Evolutionary conservation across 30 jellyfish, hydroid and myxozoan species (phyloP), one percentile per base, ranked within the genome.

Genomic region (Turritopsis dohrnii): DNA sequence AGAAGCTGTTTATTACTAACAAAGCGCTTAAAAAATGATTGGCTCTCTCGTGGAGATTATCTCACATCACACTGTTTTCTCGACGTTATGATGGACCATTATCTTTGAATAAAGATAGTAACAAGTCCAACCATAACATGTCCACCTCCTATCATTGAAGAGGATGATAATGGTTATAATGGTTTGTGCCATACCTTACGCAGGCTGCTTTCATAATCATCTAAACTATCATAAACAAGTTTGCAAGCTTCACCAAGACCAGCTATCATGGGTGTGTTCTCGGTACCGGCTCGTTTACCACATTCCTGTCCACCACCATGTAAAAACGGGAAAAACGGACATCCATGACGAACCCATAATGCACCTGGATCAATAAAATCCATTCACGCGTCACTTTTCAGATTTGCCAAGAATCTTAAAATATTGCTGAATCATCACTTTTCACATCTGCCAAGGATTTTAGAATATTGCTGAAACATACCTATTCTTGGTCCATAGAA

Each of bases 221-320:
- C 26, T 54, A 94, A 1, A 74, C 85, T 88, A 31, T 89, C 95
- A 29, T 76, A 25, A 79, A 94, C 96, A 52, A 94, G 81, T 74
- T 95, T 76, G 52, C 96, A 88, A 1, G 97, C 99, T 74, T 94
- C 99, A 19, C 99, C 99, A 23, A 94, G 97, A 21, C 99, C 99
- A 0, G 99, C 97, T 16, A 94, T 94, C 99, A 94, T 89, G 21
- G 93, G 89, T 0, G 96, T 89, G 75, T 94, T 94, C 74, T 94
- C 99, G 3, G 99, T 94, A 1, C 99, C 99, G 29, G 99, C 91
- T n/a, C 99, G 85, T 52, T 83, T 89, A 71, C 94, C 94, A 54
- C 88, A 73, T 75, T 94, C 99, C 69, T 94, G 99, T 19, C 96
- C 96, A 71, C 99, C 99, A 71, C 99, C 99, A 83, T 26, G 83